Percentiles rank a stretch among this genome's conserved stretches.
phyloP scores from a whole-genome alignment of 92 coral and sea anemone species.

The Porites rus region DNA sequence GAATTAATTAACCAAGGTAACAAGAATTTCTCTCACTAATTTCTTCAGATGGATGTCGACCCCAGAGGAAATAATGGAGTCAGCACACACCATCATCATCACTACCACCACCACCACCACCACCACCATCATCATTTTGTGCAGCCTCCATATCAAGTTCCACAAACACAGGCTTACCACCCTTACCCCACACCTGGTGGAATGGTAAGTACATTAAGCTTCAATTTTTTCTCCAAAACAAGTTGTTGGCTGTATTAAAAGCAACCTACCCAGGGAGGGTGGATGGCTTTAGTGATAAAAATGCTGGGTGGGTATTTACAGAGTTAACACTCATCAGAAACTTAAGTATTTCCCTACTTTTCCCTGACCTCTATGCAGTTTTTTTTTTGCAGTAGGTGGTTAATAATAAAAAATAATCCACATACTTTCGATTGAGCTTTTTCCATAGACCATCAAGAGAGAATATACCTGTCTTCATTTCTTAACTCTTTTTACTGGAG shows the following conservation, averaged over 20 bases:
- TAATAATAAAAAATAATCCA: no score
- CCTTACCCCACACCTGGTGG: slow-evolving; percentile 71
- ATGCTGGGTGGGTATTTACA: no score
- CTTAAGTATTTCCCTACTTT: no score
- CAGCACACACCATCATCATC: slow-evolving; percentile 79
- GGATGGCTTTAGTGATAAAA: no score
- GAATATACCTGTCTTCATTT: no score
- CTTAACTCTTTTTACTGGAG: no score
- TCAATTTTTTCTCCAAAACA: neutral
- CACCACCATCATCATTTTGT: slow-evolving; percentile 91
- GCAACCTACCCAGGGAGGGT: neutral
- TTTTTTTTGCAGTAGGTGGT: no score
- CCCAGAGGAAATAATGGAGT: slow-evolving; percentile 54
- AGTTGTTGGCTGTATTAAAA: neutral
- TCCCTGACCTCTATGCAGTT: no score
- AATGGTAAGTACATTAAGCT: slow-evolving; percentile 48
- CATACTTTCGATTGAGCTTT: no score
- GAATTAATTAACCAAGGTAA: no score
- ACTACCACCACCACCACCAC: slow-evolving; percentile 91
- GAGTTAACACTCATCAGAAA: no score
- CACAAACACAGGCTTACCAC: slow-evolving; percentile 81
- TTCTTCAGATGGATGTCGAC: slow-evolving; percentile 73
- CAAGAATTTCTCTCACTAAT: neutral
- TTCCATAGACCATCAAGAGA: no score
- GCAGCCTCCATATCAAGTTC: slow-evolving; percentile 86